These are phyloP conservation scores for Melinaea menophilus DNA, from an alignment of 2,888 invertebrate genomes.

Conservation along the genomic window DNA sequence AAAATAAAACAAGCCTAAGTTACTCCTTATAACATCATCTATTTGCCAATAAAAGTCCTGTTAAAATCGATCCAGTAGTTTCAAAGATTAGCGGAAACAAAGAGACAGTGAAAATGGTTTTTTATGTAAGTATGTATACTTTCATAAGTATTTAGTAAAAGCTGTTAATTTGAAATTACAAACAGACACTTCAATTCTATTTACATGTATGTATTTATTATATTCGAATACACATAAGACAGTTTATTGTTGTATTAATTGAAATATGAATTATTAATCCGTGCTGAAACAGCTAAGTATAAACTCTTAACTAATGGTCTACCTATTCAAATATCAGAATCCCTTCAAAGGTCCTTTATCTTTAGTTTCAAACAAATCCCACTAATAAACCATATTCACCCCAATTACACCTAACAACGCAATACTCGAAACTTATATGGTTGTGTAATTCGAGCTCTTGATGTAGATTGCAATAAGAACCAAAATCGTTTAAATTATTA, in stretches of 20 bases:
- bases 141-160: too few species aligned
- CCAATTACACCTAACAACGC: slow-evolving; percentile 46
- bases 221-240: not conserved
- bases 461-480: not conserved
- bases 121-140: too few species aligned
- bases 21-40: too few species aligned
- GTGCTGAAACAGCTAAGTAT: slow-evolving; percentile 32
- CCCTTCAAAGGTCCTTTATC: slow-evolving; percentile 52
- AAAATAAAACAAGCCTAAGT: too few species aligned
- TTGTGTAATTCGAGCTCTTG: slow-evolving; percentile 6
- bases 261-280: slow-evolving; percentile 37
- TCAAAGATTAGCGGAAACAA: too few species aligned
- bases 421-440: not conserved
- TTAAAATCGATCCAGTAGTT: too few species aligned
- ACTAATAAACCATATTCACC: slow-evolving; percentile 52
- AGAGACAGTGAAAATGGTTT: too few species aligned
- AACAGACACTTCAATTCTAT: too few species aligned
- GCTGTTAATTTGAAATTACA: too few species aligned
- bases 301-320: slow-evolving; percentile 46
- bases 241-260: slow-evolving; percentile 17
- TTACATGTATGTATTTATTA: not conserved
- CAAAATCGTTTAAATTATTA: slow-evolving; percentile 8
- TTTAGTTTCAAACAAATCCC: slow-evolving; percentile 54
- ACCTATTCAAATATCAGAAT: slow-evolving; percentile 49
- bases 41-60: too few species aligned